phyloP scores from a whole-genome alignment of 1,140 invertebrate genomes.

The Melitaea cinxia region DNA sequence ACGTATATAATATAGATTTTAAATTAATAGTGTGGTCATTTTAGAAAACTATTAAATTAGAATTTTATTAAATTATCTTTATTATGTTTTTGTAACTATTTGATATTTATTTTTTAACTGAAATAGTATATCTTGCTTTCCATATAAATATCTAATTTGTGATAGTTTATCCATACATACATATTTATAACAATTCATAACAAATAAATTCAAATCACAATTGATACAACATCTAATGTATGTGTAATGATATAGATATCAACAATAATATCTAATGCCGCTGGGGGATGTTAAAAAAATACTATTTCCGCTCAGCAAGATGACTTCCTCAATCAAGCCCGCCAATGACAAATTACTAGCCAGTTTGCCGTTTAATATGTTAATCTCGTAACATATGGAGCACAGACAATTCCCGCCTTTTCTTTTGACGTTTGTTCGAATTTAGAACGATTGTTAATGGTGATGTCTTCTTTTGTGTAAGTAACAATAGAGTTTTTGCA shows the following conservation, averaged over 20 bases:
- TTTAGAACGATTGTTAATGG: slow-evolving; percentile 66
- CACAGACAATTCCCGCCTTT: slow-evolving; percentile 72
- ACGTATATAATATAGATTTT: no score
- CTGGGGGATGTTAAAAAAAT: slow-evolving; percentile 70
- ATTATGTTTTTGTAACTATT: no score
- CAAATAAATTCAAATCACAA: no score
- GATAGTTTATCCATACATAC: no score
- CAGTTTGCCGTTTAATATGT: slow-evolving; percentile 58
- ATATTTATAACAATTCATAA: no score
- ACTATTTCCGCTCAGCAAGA: slow-evolving; percentile 76
- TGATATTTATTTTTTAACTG: no score
- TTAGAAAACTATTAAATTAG: no score
- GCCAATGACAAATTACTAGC: slow-evolving; percentile 73
- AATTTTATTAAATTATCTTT: no score
- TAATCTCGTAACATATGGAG: slow-evolving; percentile 76
- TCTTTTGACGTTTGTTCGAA: slow-evolving; percentile 61
- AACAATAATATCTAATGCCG: slow-evolving; percentile 64
- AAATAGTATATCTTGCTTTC: no score
- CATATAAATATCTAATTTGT: no score
- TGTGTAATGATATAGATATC: slow-evolving; percentile 57
- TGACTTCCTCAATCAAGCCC: slow-evolving; percentile 80
- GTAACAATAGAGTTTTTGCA: slow-evolving; percentile 75
- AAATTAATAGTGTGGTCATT: no score
- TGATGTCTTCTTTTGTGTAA: slow-evolving; percentile 79
- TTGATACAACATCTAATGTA: neutral